Conservation (phyloP, 2,888 invertebrate species). For the Pterobdella sp. region DNA sequence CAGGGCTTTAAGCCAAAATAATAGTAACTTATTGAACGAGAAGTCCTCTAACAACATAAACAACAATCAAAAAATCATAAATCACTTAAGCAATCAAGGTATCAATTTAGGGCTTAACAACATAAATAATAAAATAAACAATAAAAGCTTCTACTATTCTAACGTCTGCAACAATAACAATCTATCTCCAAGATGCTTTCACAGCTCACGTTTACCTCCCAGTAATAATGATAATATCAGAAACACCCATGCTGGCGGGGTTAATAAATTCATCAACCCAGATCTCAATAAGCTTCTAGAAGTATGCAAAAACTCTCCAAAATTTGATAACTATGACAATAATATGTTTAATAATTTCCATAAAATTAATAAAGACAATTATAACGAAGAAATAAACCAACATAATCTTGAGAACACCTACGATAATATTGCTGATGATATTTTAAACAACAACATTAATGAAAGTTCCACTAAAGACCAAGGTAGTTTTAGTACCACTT, state of each 20-base stretch:
- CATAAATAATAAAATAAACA: neutral
- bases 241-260: neutral
- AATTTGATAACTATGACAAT: neutral
- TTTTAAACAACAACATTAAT: neutral
- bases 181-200: neutral
- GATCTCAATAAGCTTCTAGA: neutral
- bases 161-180: constrained; percentile 1
- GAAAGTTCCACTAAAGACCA: neutral
- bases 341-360: neutral
- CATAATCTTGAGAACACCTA: constrained; percentile 14
- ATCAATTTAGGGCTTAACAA: too few relatives aligned
- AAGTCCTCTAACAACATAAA: neutral
- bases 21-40: neutral
- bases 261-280: neutral
- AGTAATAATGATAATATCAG: constrained; percentile 2
- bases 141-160: neutral
- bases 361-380: neutral
- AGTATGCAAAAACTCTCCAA: neutral
- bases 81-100: neutral
- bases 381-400: constrained; percentile 28
- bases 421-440: constrained; percentile 12
- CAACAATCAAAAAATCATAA: neutral
- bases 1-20: neutral
- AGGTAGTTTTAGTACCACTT: neutral
- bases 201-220: neutral